Base-by-base conservation (phyloP, 2,888 invertebrate species). In the Deilephila porcellus region DNA sequence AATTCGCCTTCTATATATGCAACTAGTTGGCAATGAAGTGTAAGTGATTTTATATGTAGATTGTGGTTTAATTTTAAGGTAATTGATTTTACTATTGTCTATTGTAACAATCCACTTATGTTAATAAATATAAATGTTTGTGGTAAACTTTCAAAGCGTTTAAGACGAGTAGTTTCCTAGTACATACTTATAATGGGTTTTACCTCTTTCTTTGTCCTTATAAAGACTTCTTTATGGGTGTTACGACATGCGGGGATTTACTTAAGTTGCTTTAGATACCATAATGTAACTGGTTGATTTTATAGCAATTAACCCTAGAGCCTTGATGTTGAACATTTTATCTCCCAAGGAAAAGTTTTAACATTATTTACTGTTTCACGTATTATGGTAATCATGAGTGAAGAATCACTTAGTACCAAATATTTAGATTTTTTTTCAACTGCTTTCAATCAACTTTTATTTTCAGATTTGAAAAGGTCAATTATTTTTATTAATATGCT, bases 21-120 rank as follows among this genome's bases (percentile, higher is more conserved):
- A 64, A 67, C 67, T 67, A 67, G 67, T 67, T 67, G 17, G 67
- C 67, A 25, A 52, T 67, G 25, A 67, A 67, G 17, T 52, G 67
- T 17, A 25, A 67, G 25, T 52, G 25, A 52, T 52, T 52, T 67
- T 67, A 17, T 25, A 20, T 11, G 11, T 45, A 60, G 14, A 60
- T 29, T 60, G 6, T n/a, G n/a, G 56, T 56, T 56, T 56, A n/a
- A 45, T 45, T 45, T 14, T 32, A 60, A 63, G 19, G 63, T 63
- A 63, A 34, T 11, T 11, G 8, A 62, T 29, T 14, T 45, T 17
- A 29, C n/a, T 1, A n/a, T n/a, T 56, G 56, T n/a, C 19, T 56
- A 6, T 56, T 53, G 53, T 53, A 19, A 25, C 29, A 53, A 4
- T 53, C 0, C 4, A 53, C 0, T 32, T 32, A 5, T 32, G 32